Percentiles rank a stretch among this genome's conserved stretches.
phyloP scores from a whole-genome alignment of 2,113 vertebrate genomes.

The Phrynosoma blainvillii region DNA sequence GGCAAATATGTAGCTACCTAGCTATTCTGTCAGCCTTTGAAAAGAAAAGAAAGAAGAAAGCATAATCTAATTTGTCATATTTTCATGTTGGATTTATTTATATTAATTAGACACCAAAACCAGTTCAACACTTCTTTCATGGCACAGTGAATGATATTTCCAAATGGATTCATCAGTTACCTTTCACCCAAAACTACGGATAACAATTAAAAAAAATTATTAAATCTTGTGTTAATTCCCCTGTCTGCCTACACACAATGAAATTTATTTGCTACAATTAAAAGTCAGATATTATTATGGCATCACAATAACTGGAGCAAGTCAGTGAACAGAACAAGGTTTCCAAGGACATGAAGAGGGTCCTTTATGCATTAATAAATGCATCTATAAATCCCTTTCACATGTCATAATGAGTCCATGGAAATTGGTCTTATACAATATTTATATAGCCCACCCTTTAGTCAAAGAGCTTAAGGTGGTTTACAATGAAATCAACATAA shows the following conservation, averaged over 20 bases:
- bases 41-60: background rate
- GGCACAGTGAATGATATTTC: background rate
- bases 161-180: conserved; percentile 19
- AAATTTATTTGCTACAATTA: background rate
- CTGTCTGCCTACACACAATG: background rate
- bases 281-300: background rate
- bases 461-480: too few relatives aligned
- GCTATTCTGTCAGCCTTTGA: conserved; percentile 17
- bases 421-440: too few relatives aligned
- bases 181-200: background rate
- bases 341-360: background rate
- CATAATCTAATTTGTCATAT: conserved; percentile 29
- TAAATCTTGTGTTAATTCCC: background rate
- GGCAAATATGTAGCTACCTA: conserved; percentile 22
- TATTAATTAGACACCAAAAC: conserved; percentile 8
- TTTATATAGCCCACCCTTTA: too few relatives aligned
- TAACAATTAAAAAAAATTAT: background rate
- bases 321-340: background rate
- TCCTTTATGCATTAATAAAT: background rate
- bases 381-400: too few relatives aligned
- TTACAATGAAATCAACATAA: conserved; percentile 33
- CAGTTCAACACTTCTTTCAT: background rate
- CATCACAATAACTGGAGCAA: background rate
- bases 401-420: too few relatives aligned
- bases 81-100: conserved; percentile 50